Evolutionary conservation across 2,113 vertebrate species (phyloP), one percentile per base, ranked within the genome.

Genomic region (Entelurus aequoreus): DNA sequence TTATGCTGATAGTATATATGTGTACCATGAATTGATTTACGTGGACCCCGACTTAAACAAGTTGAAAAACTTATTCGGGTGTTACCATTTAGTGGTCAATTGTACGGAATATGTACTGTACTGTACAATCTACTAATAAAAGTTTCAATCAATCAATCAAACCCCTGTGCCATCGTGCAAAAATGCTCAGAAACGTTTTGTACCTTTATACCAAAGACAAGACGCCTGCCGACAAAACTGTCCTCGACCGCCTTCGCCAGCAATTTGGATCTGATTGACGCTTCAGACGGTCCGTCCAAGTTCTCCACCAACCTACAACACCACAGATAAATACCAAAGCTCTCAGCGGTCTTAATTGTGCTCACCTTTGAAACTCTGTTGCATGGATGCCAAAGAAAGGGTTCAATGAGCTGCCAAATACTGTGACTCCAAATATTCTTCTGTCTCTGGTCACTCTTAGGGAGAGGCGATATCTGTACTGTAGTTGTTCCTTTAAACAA

Each of bases 391-490:
- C 90, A 78, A 91, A 91, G 44, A 87, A 89, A 28, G 63, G 69
- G 66, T 89, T 83, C 48, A 91, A 72, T 50, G 79, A 79, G 47
- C 65, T 71, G 55, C 90, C 90, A 77, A 91, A 90, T 7, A 90
- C 83, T 0, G 90, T 91, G 2, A 89, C 72, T 48, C 76, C 83
- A 81, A 90, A 89, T 54, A 88, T 79, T 48, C 64, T 46, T 6
- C 6, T 58, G 28, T 86, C 74, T 50, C 83, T 74, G 62, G 63
- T 16, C 16, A 88, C 90, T 8, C 54, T 82, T 21, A 91, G 46
- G 0, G 90, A 87, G 8, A 90, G 84, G 0, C 88, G 84, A 9
- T 90, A 91, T 60, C 90, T 82, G 84, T 86, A 79, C 11, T 86
- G 80, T 3, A 84, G 62, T 38, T 79, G 75, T 2, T 78, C 72